Conservation (phyloP, 2,888 invertebrate species). For the Trissolcus japonicus region DNA sequence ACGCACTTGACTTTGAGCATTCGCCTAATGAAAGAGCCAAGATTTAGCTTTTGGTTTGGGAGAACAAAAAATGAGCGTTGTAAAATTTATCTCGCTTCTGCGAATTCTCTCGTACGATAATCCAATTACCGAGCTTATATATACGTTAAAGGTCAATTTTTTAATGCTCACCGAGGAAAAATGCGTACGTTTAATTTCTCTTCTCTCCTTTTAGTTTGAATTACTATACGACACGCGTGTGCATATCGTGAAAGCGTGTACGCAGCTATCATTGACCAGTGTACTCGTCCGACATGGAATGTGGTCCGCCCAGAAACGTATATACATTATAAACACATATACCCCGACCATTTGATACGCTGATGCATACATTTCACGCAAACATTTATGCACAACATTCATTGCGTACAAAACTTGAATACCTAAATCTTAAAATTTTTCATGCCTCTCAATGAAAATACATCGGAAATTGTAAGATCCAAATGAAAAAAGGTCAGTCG, state of each 20-base stretch:
- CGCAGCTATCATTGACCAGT: constrained; percentile 66
- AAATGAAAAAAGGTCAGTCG: too few species aligned
- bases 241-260: constrained; percentile 58
- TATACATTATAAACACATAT: constrained; percentile 54
- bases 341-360: constrained; percentile 30
- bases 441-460: too few species aligned
- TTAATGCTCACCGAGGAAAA: constrained; percentile 46
- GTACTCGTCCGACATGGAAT: constrained; percentile 73
- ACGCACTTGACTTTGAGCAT: constrained; percentile 1
- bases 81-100: constrained; percentile 37
- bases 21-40: constrained; percentile 1
- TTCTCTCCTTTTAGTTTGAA: constrained; percentile 47
- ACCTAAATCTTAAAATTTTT: constrained; percentile 1
- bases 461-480: too few species aligned
- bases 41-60: background rate
- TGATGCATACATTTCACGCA: constrained; percentile 49
- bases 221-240: constrained; percentile 60
- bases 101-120: constrained; percentile 52
- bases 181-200: constrained; percentile 55
- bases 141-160: constrained; percentile 41
- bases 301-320: constrained; percentile 69
- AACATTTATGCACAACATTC: constrained; percentile 43
- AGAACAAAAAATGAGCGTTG: constrained; percentile 5
- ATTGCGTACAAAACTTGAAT: constrained; percentile 22
- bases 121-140: constrained; percentile 46